Evolutionary conservation across 2,888 invertebrate genomes (phyloP).

Genomic region (Pharmacophagus antenor): DNA sequence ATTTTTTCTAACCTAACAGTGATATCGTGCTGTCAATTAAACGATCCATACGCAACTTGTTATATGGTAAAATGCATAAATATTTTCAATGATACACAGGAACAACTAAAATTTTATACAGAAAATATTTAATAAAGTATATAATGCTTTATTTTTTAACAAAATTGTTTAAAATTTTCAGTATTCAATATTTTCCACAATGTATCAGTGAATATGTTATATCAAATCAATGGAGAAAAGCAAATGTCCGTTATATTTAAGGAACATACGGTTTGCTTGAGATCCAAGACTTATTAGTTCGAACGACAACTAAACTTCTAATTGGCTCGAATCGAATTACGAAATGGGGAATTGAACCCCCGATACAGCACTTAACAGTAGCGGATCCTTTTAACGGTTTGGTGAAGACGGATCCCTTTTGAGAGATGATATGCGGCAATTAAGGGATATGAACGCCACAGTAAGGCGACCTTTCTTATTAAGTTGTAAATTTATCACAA

Average conservation of each 20-base stretch:
- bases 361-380: slow-evolving; percentile 73
- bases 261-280: slow-evolving; percentile 49
- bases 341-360: slow-evolving; percentile 75
- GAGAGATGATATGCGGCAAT: slow-evolving; percentile 73
- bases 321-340: slow-evolving; percentile 79
- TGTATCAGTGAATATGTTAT: background rate
- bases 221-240: background rate
- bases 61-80: too few relatives aligned
- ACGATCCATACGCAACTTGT: too few relatives aligned
- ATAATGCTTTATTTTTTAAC: too few relatives aligned
- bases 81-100: too few relatives aligned
- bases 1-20: too few relatives aligned
- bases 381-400: slow-evolving; percentile 79
- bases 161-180: too few relatives aligned
- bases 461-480: slow-evolving; percentile 36
- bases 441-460: slow-evolving; percentile 56
- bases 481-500: background rate
- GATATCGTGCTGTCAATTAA: too few relatives aligned
- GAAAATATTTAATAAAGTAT: too few relatives aligned
- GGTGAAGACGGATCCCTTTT: slow-evolving; percentile 73
- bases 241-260: slow-evolving; percentile 46
- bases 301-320: slow-evolving; percentile 75
- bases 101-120: too few relatives aligned
- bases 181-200: background rate
- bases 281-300: slow-evolving; percentile 60